Base-by-base conservation (phyloP, 1,140 invertebrate genomes). In the Aleiodes sp. region DNA sequence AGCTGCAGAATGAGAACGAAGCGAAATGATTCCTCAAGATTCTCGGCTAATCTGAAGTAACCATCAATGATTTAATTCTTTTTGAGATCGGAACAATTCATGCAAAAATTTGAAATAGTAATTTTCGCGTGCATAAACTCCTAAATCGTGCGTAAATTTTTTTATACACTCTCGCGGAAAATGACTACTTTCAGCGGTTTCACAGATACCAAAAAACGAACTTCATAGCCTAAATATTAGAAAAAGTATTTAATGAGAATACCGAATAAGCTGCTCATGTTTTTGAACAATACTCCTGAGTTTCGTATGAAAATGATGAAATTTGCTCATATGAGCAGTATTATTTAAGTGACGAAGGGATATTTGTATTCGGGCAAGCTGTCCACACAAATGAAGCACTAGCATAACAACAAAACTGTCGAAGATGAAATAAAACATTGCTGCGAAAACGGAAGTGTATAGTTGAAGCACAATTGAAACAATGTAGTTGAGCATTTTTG, bases 11-110 rank as follows among this genome's bases (percentile, higher is more conserved):
- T 68, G 61, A 76, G 60, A 39, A 75, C 70, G 4, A 63, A 8
- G 19, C 70, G 72, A 21, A 73, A 76, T 65, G 80, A 84, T 0
- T 61, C 21, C 73, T 88, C 84, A 39, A 88, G 75, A 14, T 78
- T 75, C 2, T 26, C 61, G 0, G 78, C 76, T 0, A 83, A 75
- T 24, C 78, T 71, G 73, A 83, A 70, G 26, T 31, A 70, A 35
- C 16, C 10, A 39, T 12, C 39, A 29, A 46, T 41, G 16, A 29
- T 59, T 19, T 61, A 16, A 16, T 14, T 24, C 12, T n/a, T n/a
- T n/a, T n/a, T n/a, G n/a, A n/a, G n/a, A n/a, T n/a, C n/a, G n/a
- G n/a, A n/a, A n/a, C n/a, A n/a, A n/a, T n/a, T n/a, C n/a, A n/a
- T n/a, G n/a, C n/a, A n/a, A n/a, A n/a, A n/a, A n/a, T n/a, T n/a